These are phyloP conservation scores for Hylaea fasciaria DNA, from an alignment of 2,888 invertebrate species.

Conservation along the genomic window DNA sequence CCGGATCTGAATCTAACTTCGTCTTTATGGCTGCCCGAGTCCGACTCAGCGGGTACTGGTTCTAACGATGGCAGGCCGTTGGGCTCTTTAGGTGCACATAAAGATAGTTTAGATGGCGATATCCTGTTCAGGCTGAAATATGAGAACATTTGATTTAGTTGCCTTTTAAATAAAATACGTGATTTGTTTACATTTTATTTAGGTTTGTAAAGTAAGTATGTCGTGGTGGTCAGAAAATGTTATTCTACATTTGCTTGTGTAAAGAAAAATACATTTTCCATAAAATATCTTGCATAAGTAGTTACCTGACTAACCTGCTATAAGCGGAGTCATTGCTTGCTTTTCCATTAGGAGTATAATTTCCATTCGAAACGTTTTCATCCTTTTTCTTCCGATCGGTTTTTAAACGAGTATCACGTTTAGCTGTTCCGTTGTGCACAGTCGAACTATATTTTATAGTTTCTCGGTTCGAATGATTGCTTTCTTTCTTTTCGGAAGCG, in stretches of 20 bases:
- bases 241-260: too few species aligned
- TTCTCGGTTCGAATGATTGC: conserved; percentile 59
- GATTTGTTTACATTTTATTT: too few species aligned
- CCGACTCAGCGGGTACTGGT: conserved; percentile 67
- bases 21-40: conserved; percentile 72
- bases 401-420: conserved; percentile 64
- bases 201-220: too few species aligned
- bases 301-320: conserved; percentile 90
- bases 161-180: neutral
- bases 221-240: too few species aligned
- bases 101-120: conserved; percentile 78
- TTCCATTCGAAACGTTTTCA: conserved; percentile 66
- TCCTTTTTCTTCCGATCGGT: conserved; percentile 69
- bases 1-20: conserved; percentile 56
- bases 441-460: conserved; percentile 52
- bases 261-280: too few species aligned
- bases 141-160: neutral
- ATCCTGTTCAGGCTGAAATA: conserved; percentile 73
- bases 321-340: conserved; percentile 90
- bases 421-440: conserved; percentile 59
- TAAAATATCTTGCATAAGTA: too few species aligned
- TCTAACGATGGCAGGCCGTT: conserved; percentile 65
- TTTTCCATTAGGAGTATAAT: conserved; percentile 73
- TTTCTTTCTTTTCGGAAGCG: conserved; percentile 71
- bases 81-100: conserved; percentile 71